Conservation (phyloP, 2,888 invertebrate species). For the Parochlus steinenii region DNA sequence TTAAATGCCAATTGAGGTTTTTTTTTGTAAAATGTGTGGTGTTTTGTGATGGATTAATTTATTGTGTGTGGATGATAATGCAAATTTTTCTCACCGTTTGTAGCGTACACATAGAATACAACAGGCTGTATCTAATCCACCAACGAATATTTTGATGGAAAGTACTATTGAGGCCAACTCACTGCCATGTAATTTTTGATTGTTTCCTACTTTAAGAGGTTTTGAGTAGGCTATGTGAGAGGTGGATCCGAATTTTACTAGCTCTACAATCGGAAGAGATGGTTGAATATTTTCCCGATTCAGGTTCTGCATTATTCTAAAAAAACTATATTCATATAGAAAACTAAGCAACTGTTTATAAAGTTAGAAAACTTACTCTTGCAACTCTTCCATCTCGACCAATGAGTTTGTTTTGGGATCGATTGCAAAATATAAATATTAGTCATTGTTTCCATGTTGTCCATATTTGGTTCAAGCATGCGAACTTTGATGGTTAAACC, state of each 20-base stretch:
- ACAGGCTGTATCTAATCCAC: constrained; percentile 61
- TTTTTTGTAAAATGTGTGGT: too few relatives aligned
- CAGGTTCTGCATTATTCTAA: constrained; percentile 45
- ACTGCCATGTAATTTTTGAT: too few relatives aligned
- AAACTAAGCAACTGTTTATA: too few relatives aligned
- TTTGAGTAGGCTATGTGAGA: constrained; percentile 29
- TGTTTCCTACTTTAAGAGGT: constrained; percentile 40
- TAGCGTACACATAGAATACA: constrained; percentile 55
- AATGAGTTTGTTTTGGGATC: constrained; percentile 67
- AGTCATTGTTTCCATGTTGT: constrained; percentile 48
- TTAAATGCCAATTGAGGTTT: too few relatives aligned
- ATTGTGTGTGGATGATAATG: too few relatives aligned
- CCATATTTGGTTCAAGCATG: constrained; percentile 53
- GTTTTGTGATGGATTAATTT: too few relatives aligned
- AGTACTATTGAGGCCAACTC: constrained; percentile 68
- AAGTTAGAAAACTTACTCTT: constrained; percentile 59
- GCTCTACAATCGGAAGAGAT: constrained; percentile 47
- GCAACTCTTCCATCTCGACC: constrained; percentile 61
- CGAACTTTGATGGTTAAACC: constrained; percentile 63
- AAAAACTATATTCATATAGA: too few relatives aligned
- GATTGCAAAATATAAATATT: constrained; percentile 71
- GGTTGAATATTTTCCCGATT: constrained; percentile 44
- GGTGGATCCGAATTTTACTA: constrained; percentile 27
- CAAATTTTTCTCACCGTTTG: constrained; percentile 29
- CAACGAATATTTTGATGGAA: constrained; percentile 64